Base-by-base conservation (phyloP, 1,140 invertebrate species). In the Saccostrea echinata region DNA sequence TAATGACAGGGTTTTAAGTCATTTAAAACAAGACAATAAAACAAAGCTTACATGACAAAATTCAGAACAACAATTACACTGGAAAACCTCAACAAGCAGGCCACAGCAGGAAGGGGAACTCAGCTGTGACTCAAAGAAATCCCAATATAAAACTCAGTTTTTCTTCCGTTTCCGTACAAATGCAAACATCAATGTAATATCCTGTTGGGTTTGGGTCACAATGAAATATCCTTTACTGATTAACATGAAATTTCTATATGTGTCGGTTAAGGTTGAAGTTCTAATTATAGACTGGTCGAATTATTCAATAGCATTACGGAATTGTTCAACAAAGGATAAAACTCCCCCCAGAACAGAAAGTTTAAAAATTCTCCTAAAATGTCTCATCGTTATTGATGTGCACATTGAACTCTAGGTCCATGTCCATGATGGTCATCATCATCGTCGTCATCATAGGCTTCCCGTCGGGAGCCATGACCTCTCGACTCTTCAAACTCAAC, bases 331-430 rank as follows among this genome's bases (percentile, higher is more conserved):
- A 76, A 76, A 27, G 11, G 30, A 76, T 76, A 76, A 76, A 76
- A 76, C 68, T 30, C 27, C 68, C 68, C 68, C 68, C 16, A 16
- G 27, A 30, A n/a, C 18, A 68, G 64, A 76, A 35, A 13, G 27
- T 76, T 76, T 30, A 35, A 76, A 76, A 76, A 27, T 76, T 76
- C 11, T 76, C 68, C 68, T 76, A 76, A 76, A 76, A 30, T 33
- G 30, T 76, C 68, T 33, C 27, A 27, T 76, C 61, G 53, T 91
- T 90, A 98, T 95, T 98, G 97, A 90, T 97, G 97, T 91, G 98
- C 97, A 95, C 98, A 99, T 95, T 98, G 98, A 64, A 98, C 97
- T 21, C 92, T 87, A 51, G 93, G 93, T 89, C 96, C 96, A 84
- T 96, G 95, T 83, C 96, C 95, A 16, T 94, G 94, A 84, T 95